Base-by-base conservation (phyloP, 2,797 vertebrate species). In the Muscicapa striata region DNA sequence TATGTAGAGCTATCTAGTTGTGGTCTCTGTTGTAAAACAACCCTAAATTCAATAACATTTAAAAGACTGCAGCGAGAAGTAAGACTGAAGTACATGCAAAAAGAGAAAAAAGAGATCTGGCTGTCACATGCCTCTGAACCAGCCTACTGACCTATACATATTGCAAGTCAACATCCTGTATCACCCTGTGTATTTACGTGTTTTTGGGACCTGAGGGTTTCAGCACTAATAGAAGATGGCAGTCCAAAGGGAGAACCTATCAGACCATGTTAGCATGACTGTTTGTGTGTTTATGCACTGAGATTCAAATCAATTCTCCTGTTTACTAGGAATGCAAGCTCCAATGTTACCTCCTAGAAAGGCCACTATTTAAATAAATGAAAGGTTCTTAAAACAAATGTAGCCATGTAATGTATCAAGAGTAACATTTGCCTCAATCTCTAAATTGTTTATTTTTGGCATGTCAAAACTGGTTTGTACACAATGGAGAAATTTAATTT, bases 381-480 rank as follows among this genome's bases (percentile, higher is more conserved):
- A 38, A 73, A 81, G 40, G 27, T 69, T 90, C 69, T 91, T 78
- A 41, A 89, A 85, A 83, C 32, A 90, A 90, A 87, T 40, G 27
- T 80, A 85, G 36, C 59, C 9, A 6, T 24, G 9, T 34, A 88
- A 48, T 15, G 5, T 64, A 63, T 66, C 52, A 58, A 91, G 80
- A 5, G 0, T 73, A 84, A 75, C 12, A 45, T 90, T 86, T 87
- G 55, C 55, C 57, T 86, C 63, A 48, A 23, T 46, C 49, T 75
- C 68, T 41, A 68, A 77, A 84, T 38, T 78, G 29, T 81, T 95
- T 91, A 38, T 86, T 95, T 94, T 94, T 88, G 83, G 80, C 69
- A 88, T 0, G 0, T 88, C 46, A 69, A 66, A 90, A 24, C 20
- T 88, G 43, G 36, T 79, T 96, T 91, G 51, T 70, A 84, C 38